These are phyloP conservation scores for Drosophila siamana DNA, from an alignment of 2,888 invertebrate genomes.

Conservation along the genomic window DNA sequence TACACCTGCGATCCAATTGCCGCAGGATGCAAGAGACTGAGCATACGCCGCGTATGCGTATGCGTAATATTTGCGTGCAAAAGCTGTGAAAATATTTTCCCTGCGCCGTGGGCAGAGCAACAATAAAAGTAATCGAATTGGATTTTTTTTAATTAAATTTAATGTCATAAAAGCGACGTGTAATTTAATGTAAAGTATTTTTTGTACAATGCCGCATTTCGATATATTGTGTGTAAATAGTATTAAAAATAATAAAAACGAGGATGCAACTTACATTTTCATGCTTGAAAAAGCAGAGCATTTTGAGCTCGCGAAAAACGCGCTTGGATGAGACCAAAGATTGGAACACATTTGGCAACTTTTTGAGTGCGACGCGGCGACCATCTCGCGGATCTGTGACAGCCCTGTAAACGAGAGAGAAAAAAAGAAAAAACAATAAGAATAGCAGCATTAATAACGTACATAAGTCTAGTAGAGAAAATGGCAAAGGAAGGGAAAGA, in stretches of 20 bases:
- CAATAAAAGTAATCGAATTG: constrained; percentile 54
- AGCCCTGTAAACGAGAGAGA: constrained; percentile 89
- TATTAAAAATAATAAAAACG: constrained; percentile 6
- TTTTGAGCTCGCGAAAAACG: constrained; percentile 99
- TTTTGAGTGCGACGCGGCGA: constrained; percentile 98
- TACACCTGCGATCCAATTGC: too few relatives aligned
- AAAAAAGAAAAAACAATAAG: not conserved
- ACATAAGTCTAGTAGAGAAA: not conserved
- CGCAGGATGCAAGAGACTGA: not conserved
- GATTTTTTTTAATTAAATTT: constrained; percentile 61
- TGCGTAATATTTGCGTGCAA: constrained; percentile 54
- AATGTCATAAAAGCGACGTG: constrained; percentile 51
- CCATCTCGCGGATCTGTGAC: constrained; percentile 99
- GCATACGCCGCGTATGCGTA: constrained; percentile 36
- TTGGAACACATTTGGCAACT: constrained; percentile 99
- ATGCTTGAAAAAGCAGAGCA: constrained; percentile 99
- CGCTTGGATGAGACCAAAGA: constrained; percentile 99
- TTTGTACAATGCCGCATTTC: not conserved
- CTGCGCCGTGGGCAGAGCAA: constrained; percentile 8
- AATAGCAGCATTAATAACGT: constrained; percentile 2
- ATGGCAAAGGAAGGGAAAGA: constrained; percentile 5
- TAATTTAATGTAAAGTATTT: constrained; percentile 57
- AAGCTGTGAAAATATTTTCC: constrained; percentile 40
- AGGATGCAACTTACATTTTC: constrained; percentile 94
- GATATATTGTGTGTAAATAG: not conserved